Conservation (phyloP, 2,888 invertebrate genomes). For the Ommatoiulus sabulosus region DNA sequence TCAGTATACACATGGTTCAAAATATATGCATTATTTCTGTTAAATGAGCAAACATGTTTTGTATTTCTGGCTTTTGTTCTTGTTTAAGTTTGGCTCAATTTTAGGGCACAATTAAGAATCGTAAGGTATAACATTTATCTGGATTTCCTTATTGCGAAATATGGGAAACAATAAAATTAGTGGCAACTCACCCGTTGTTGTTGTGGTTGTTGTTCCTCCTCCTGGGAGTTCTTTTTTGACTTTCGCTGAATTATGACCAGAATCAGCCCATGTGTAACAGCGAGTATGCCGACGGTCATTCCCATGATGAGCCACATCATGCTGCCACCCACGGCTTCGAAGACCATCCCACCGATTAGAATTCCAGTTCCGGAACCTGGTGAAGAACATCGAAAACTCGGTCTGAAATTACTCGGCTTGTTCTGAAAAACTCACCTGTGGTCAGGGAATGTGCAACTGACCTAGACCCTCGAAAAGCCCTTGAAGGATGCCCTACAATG, state of each 20-base stretch:
- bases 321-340: constrained; percentile 25
- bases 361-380: neutral
- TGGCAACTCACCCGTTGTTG: too few species aligned
- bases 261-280: neutral
- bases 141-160: neutral
- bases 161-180: neutral
- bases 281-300: neutral
- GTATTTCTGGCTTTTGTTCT: too few species aligned
- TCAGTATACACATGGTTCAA: too few species aligned
- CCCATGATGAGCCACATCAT: constrained; percentile 48
- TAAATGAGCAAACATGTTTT: too few species aligned
- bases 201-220: neutral
- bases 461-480: constrained; percentile 57
- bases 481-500: constrained; percentile 56
- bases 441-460: constrained; percentile 2
- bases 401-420: neutral
- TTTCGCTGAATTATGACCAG: neutral
- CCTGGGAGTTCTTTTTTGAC: neutral
- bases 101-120: too few species aligned
- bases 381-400: neutral
- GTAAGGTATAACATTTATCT: too few species aligned
- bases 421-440: neutral
- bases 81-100: too few species aligned
- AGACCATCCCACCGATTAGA: constrained; percentile 22
- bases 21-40: too few species aligned